Evolutionary conservation across 2,113 vertebrate species (phyloP), one percentile per base, ranked within the genome.

Genomic region (Coptodon rendalli): DNA sequence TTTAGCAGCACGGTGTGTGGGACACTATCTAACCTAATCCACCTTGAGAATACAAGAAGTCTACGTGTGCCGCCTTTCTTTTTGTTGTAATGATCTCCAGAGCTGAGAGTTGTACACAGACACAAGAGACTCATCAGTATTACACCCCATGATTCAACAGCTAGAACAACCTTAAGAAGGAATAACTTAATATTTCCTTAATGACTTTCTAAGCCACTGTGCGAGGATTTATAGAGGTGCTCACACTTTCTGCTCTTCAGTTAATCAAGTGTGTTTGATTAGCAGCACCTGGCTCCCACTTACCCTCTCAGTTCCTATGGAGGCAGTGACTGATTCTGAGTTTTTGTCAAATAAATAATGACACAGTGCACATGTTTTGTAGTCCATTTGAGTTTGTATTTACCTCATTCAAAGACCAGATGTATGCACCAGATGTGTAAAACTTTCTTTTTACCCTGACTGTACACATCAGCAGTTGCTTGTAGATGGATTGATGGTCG

Each of bases 291-390:
- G 36, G 63, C 36, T 40, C n/a, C 63, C 36, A 43, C 36, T 71
- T 71, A 71, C 63, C 63, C 63, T 43, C 36, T 71, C 63, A 40
- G 38, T 24, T 68, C 63, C 63, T 68, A 40, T 68, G 38, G 66
- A 71, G 38, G 66, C 66, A 71, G 66, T 0, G n/a, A 43, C n/a
- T 71, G 38, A 40, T 43, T 12, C 61, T 66, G 31, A 36, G 31
- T 7, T 66, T 38, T 38, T 66, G n/a, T 16, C 5, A 43, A 43
- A 43, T 14, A 43, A 71, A 43, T 71, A 43, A 43, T 27, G 38
- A 43, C n/a, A 43, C 13, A 16, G 36, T 43, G 66, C 36, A 34
- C n/a, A 24, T 71, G 12, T 43, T 43, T 43, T 71, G 12, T 14
- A 43, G n/a, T 71, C 5, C 66, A 71, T 71, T 12, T 27, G 66